Conservation (phyloP, 2,888 invertebrate genomes). For the Gymnocheta viridis region DNA sequence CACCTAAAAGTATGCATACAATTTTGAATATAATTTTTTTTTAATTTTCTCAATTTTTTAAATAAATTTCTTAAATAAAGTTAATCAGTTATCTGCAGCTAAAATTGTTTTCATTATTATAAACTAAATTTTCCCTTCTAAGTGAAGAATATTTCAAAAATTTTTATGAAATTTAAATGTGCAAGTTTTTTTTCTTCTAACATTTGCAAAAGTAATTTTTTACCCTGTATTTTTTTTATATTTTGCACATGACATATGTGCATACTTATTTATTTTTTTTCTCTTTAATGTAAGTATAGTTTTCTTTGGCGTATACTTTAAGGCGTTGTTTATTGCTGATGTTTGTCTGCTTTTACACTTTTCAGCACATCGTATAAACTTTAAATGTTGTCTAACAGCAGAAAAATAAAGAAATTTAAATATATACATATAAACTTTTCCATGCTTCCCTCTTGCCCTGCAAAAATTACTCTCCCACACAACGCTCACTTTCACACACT, state of each 20-base stretch:
- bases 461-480: too few relatives aligned
- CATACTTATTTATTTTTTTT: slow-evolving; percentile 14
- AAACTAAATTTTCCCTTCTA: neutral
- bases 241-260: neutral
- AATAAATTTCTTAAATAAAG: too few relatives aligned
- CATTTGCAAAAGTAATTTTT: neutral
- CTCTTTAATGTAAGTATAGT: neutral
- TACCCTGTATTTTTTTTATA: neutral
- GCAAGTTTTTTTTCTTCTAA: neutral
- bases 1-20: too few relatives aligned
- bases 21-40: too few relatives aligned
- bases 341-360: slow-evolving; percentile 25
- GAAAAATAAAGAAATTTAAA: neutral
- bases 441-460: slow-evolving; percentile 14
- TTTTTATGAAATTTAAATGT: neutral
- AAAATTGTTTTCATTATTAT: too few relatives aligned
- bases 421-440: slow-evolving; percentile 15
- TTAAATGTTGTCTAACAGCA: slow-evolving; percentile 21
- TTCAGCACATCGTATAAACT: slow-evolving; percentile 46
- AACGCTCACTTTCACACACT: neutral
- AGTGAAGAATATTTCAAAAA: neutral
- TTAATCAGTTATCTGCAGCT: too few relatives aligned
- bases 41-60: too few relatives aligned
- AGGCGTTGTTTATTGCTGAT: slow-evolving; percentile 53
- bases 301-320: slow-evolving; percentile 51